A percentile compares a stretch with the other conserved stretches of the same genome.
These are phyloP conservation scores for Sinella curviseta DNA, from an alignment of 1,140 invertebrate species.

Conservation along the genomic window DNA sequence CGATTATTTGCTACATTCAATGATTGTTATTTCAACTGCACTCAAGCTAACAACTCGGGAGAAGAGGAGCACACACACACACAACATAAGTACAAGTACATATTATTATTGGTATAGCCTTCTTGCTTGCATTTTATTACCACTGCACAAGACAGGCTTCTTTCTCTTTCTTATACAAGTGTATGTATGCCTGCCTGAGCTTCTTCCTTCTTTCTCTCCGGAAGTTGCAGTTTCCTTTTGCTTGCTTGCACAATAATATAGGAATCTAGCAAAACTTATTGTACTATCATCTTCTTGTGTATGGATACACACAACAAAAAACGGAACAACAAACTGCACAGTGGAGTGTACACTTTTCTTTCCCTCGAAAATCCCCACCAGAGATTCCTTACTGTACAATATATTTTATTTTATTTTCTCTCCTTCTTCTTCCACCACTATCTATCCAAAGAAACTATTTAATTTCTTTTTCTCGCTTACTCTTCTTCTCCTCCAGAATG, in stretches of 20 bases:
- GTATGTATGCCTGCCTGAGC: not conserved
- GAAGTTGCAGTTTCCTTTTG: slow-evolving; percentile 24
- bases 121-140: not conserved
- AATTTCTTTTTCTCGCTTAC: not conserved
- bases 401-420: no score
- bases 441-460: not conserved
- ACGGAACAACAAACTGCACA: no score
- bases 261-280: no score
- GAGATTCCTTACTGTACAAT: no score
- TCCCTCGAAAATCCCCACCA: no score
- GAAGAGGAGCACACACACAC: no score
- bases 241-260: slow-evolving; percentile 18
- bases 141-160: not conserved
- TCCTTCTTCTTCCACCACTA: no score
- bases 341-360: not conserved
- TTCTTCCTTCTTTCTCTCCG: not conserved
- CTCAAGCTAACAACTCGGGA: not conserved
- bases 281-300: not conserved
- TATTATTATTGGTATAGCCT: not conserved
- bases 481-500: not conserved
- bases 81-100: no score
- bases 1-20: slow-evolving; percentile 25
- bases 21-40: slow-evolving; percentile 14
- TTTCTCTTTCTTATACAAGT: not conserved
- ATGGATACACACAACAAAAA: not conserved